These are phyloP conservation scores for Rhaphigaster nebulosa DNA, from an alignment of 2,888 invertebrate genomes.

Conservation along the genomic window DNA sequence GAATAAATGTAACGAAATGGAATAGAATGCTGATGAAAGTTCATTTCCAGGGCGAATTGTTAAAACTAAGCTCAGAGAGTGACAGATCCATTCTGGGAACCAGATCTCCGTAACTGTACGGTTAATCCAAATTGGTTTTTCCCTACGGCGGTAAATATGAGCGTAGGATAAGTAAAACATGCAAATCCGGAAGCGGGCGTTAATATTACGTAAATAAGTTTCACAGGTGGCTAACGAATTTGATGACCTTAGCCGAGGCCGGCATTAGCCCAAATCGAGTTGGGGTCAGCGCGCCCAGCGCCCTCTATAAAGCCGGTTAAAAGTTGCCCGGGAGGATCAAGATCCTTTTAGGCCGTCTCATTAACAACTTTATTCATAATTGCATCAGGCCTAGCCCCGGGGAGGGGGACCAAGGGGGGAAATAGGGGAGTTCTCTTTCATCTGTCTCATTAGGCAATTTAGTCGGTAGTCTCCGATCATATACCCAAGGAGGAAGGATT, in stretches of 20 bases:
- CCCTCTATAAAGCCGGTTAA: conserved; percentile 14
- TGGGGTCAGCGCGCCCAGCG: background rate
- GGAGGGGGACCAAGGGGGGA: too few species aligned
- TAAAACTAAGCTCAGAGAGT: background rate
- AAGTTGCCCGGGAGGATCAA: background rate
- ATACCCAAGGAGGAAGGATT: background rate
- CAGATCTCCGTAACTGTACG: background rate
- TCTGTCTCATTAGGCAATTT: conserved; percentile 36
- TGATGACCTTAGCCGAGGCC: background rate
- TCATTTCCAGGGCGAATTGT: background rate
- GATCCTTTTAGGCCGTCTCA: conserved; percentile 33
- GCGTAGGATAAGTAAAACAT: conserved; percentile 10
- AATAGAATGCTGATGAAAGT: background rate
- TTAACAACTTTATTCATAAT: conserved; percentile 27
- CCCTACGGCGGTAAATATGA: background rate
- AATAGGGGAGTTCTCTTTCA: background rate
- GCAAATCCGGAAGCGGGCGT: conserved; percentile 29
- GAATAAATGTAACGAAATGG: background rate
- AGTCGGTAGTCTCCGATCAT: background rate
- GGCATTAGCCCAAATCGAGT: conserved; percentile 4
- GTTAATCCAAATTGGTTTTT: conserved; percentile 30
- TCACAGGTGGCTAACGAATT: conserved; percentile 49
- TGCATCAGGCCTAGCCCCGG: background rate
- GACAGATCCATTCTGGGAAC: background rate
- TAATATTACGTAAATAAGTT: conserved; percentile 32